A percentile compares a stretch with the other conserved stretches of the same genome.
Conservation (phyloP, 2,113 vertebrate genomes). For the Sinocyclocheilus maitianheensis region DNA sequence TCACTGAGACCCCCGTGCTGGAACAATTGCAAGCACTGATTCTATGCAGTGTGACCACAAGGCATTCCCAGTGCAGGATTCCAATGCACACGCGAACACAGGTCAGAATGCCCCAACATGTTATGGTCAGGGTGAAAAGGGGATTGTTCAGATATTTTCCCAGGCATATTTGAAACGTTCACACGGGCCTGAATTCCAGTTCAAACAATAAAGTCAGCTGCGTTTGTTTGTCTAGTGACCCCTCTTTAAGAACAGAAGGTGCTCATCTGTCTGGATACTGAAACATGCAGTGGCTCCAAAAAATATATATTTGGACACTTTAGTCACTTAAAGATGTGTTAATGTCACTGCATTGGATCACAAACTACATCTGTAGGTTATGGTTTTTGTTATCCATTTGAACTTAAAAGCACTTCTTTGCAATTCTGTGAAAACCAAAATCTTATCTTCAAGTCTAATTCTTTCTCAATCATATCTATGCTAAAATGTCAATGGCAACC, state of each 20-base stretch:
- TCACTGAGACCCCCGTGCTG: slow-evolving; percentile 63
- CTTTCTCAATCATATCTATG: neutral
- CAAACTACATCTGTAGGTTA: neutral
- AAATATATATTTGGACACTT: neutral
- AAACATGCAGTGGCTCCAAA: neutral
- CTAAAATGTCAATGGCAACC: neutral
- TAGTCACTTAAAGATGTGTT: neutral
- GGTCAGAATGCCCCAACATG: slow-evolving; percentile 43
- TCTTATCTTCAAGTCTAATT: neutral
- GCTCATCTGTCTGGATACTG: slow-evolving; percentile 14
- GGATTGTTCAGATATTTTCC: slow-evolving; percentile 44
- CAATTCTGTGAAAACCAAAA: neutral
- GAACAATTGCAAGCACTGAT: slow-evolving; percentile 64
- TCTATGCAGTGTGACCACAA: slow-evolving; percentile 53
- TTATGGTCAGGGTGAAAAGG: slow-evolving; percentile 41
- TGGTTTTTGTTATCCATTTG: neutral
- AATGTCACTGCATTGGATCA: neutral
- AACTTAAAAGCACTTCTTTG: neutral
- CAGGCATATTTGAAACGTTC: slow-evolving; percentile 31
- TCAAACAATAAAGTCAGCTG: slow-evolving; percentile 30
- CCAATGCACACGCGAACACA: slow-evolving; percentile 56
- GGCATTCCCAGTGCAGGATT: slow-evolving; percentile 61
- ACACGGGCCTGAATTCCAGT: neutral
- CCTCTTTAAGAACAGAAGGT: neutral
- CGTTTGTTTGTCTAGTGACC: slow-evolving; percentile 1